These are phyloP conservation scores for Tarsius wallacei DNA, from an alignment of 2,797 vertebrate genomes.

Conservation along the genomic window DNA sequence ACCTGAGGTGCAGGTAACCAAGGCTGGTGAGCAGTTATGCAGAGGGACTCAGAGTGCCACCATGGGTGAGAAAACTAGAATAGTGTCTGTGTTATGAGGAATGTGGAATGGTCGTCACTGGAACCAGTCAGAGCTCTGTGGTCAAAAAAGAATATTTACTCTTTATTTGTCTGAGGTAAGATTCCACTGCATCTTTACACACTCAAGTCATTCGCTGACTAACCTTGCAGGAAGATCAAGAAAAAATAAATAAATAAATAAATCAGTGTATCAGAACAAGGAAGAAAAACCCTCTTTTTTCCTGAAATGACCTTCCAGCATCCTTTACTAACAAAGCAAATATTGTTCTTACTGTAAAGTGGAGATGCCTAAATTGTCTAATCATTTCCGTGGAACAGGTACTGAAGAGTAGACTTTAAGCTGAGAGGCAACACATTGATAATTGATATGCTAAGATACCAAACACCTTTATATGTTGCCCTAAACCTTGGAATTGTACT, in stretches of 20 bases:
- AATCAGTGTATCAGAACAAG: no score
- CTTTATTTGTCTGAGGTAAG: no score
- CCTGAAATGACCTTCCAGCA: neutral
- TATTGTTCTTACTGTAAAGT: neutral
- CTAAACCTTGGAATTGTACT: neutral
- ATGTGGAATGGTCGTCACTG: no score
- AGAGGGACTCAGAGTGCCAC: neutral
- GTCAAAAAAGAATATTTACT: neutral
- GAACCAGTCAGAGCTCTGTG: rapidly evolving
- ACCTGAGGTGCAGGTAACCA: neutral
- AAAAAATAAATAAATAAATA: neutral
- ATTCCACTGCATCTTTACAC: neutral
- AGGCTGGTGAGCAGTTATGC: neutral
- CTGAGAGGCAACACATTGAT: neutral
- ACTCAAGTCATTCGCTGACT: neutral
- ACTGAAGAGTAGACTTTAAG: neutral
- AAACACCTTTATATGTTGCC: neutral
- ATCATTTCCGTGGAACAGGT: neutral
- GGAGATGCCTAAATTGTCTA: neutral
- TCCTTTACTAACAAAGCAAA: neutral
- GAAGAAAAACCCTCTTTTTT: neutral
- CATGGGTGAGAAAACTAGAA: no score
- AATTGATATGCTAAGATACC: neutral
- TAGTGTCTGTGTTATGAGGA: neutral
- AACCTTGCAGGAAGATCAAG: neutral